These are phyloP conservation scores for Hipparchia semele DNA, from an alignment of 2,888 invertebrate species.

Conservation along the genomic window DNA sequence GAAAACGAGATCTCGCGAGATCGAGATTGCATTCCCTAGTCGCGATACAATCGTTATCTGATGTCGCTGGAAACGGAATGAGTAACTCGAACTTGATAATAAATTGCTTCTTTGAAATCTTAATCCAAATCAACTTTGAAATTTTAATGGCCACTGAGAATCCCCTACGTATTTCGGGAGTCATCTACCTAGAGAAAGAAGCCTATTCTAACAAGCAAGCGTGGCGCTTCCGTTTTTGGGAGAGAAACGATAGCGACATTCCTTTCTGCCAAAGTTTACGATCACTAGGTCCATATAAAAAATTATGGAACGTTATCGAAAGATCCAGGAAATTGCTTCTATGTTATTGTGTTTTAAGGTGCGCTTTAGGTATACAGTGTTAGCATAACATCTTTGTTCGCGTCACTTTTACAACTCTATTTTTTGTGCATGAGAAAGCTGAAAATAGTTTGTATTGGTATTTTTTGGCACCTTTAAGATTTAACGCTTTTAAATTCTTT, in stretches of 20 bases:
- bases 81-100: slow-evolving; percentile 45
- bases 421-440: no score
- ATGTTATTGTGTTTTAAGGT: no score
- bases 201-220: slow-evolving; percentile 33
- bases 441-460: no score
- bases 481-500: no score
- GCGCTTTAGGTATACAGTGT: no score
- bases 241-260: neutral
- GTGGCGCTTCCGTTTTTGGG: neutral
- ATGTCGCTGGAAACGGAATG: slow-evolving; percentile 28
- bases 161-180: slow-evolving; percentile 31
- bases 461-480: no score
- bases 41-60: slow-evolving; percentile 25
- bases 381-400: no score
- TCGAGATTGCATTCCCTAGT: no score
- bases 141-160: slow-evolving; percentile 49
- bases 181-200: slow-evolving; percentile 49
- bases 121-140: slow-evolving; percentile 48
- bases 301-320: neutral
- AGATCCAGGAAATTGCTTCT: no score
- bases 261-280: neutral
- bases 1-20: no score
- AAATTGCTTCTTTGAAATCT: slow-evolving; percentile 60
- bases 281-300: slow-evolving; percentile 1
- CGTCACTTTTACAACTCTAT: no score